These are phyloP conservation scores for Corbicula japonica DNA, from an alignment of 2,888 invertebrate species.

Conservation along the genomic window DNA sequence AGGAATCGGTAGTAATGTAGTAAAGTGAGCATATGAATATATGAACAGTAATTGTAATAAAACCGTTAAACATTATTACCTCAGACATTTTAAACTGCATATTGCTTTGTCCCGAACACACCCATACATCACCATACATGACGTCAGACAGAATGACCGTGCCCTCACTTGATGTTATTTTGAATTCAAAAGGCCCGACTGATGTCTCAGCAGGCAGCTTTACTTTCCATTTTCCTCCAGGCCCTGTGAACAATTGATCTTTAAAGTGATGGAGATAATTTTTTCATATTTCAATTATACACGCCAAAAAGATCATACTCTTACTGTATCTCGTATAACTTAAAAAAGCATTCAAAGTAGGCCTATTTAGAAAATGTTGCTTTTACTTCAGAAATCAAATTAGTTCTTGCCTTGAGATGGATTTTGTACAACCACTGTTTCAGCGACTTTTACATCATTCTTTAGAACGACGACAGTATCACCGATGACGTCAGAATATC, in stretches of 20 bases:
- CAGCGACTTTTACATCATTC: constrained; percentile 28
- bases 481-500: constrained; percentile 57
- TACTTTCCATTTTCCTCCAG: constrained; percentile 66
- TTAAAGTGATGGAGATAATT: too few relatives aligned
- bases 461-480: constrained; percentile 46
- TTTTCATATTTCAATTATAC: too few relatives aligned
- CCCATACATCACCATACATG: constrained; percentile 84
- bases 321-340: too few relatives aligned
- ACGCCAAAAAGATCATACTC: too few relatives aligned
- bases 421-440: constrained; percentile 13
- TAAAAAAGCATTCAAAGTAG: too few relatives aligned
- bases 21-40: too few relatives aligned
- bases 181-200: constrained; percentile 70
- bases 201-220: constrained; percentile 65
- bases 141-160: constrained; percentile 75
- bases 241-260: too few relatives aligned
- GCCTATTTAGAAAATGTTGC: too few relatives aligned
- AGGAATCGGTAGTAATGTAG: too few relatives aligned
- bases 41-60: too few relatives aligned
- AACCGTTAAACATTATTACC: too few relatives aligned
- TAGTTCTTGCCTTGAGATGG: neutral
- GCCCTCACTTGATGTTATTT: constrained; percentile 67
- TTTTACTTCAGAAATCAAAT: neutral
- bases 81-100: constrained; percentile 74
- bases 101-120: constrained; percentile 85